Base-by-base conservation (phyloP, 2,888 invertebrate species). In the Malacosoma neustria region DNA sequence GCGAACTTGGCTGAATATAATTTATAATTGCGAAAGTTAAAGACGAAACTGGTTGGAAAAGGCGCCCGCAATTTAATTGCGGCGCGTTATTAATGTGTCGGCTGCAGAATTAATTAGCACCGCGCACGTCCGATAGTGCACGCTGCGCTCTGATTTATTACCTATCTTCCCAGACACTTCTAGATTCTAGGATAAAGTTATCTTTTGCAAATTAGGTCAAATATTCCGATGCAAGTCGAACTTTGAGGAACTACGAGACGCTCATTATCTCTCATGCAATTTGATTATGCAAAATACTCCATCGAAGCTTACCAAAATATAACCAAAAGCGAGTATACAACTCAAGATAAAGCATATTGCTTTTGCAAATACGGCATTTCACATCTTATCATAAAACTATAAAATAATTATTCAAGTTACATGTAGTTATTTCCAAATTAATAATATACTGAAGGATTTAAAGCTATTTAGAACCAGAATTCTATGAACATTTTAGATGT, bases 41-140 rank as follows among this genome's bases (percentile, higher is more conserved):
- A 61, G 62, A 64, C 51, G 58, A 58, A 56, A 51, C 46, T 47
- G 54, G 44, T 47, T 53, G 43, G 50, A 57, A 57, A 65, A 63
- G 54, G 58, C 53, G 56, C 52, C 54, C 50, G 57, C 57, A 61
- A 63, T 64, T 63, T 65, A 54, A 63, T 44, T 45, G 50, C 43
- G 57, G 45, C 46, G 50, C 43, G 57, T 63, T 69, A 72, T 70
- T 68, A 64, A 69, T 67, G 59, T 59, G 62, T 58, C 49, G 44
- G 47, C 46, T 56, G 54, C 51, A 60, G 53, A 65, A 68, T 70
- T 71, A 72, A 71, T 73, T 63, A 68, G 51, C 44, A 42, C 43
- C 43, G 55, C 54, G 46, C 46, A 40, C 45, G 40, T 50, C 51
- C 45, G 56, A 70, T 65, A 64, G 59, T 64, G 61, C 62, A 61